These are phyloP conservation scores for Drosophila malerkotliana DNA, from an alignment of 1,140 invertebrate genomes.

Conservation along the genomic window DNA sequence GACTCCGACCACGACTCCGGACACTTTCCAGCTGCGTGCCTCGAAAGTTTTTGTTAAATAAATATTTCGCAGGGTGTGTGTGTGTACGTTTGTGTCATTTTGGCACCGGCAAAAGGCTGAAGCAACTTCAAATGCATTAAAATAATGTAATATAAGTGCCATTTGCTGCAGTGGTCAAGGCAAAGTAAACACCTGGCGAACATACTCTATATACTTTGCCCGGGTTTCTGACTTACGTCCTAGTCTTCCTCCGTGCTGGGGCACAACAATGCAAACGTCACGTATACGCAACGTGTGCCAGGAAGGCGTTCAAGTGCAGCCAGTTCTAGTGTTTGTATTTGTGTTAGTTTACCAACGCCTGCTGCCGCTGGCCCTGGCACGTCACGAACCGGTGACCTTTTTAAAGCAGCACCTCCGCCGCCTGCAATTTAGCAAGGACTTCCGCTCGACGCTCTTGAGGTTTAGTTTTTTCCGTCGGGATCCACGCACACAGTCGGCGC, in stretches of 20 bases:
- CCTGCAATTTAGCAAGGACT: slow-evolving; percentile 53
- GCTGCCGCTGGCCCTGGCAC: slow-evolving; percentile 15
- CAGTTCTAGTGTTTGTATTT: slow-evolving; percentile 12
- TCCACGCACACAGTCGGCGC: slow-evolving; percentile 19
- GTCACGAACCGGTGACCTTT: slow-evolving; percentile 61
- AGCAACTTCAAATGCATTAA: slow-evolving; percentile 59
- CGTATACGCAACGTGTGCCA: slow-evolving; percentile 65
- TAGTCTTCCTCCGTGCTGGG: slow-evolving; percentile 13
- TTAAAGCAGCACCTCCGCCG: slow-evolving; percentile 27
- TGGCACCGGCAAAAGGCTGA: slow-evolving; percentile 30
- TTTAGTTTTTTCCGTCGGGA: slow-evolving; percentile 3
- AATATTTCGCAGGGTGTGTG: slow-evolving; percentile 43
- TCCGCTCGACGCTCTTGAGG: slow-evolving; percentile 25
- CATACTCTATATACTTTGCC: neutral
- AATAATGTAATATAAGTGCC: slow-evolving; percentile 68
- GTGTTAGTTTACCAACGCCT: slow-evolving; percentile 19
- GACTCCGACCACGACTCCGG: slow-evolving; percentile 13
- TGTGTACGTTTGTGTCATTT: slow-evolving; percentile 14
- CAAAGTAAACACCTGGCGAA: slow-evolving; percentile 32
- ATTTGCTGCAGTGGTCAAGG: slow-evolving; percentile 39
- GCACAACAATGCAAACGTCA: slow-evolving; percentile 40
- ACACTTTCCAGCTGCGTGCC: slow-evolving; percentile 45
- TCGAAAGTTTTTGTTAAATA: slow-evolving; percentile 56
- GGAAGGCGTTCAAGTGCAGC: slow-evolving; percentile 42
- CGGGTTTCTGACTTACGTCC: slow-evolving; percentile 8